Evolutionary conservation across 2,888 invertebrate genomes (phyloP), one percentile per base, ranked within the genome.

Genomic region (Altica lythri): DNA sequence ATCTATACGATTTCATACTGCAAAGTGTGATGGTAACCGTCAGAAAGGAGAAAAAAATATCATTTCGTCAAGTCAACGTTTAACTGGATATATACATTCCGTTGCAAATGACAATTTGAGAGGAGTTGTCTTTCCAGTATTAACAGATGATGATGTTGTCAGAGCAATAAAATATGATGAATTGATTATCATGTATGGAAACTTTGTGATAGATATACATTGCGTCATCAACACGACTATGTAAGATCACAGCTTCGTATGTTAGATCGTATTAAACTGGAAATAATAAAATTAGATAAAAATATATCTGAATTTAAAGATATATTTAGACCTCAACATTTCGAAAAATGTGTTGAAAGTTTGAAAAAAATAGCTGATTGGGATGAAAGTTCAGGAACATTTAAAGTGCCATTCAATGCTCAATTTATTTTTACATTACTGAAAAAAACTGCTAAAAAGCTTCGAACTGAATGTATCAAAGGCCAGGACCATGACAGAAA

Each of bases 401-500:
- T 38, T 29, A 48, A 38, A 27, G 12, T 8, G 2, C 29, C 48
- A 17, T 9, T 18, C 5, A 48, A 37, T 10, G 48, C 38, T 17
- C 18, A 17, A 17, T 19, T 18, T 14, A 32, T 43, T 22, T 10
- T 34, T 4, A n/a, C 8, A n/a, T 17, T 34, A 10, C 2, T 19
- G 32, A 22, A 50, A 35, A 27, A 43, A 35, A 37, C 32, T 14
- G 0, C 47, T 9, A 37, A 37, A 16, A 17, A 47, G 16, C 2
- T 47, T 5, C 9, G 25, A 12, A 17, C 47, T 2, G 25, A 52
- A n/a, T 52, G n/a, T 4, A 52, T 52, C 18, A 45, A 52, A 32
- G 30, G 10, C 0, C 37, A 45, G 8, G 8, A 42, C 6, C 32
- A 50, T 43, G 14, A 4, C 5, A 43, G 25, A n/a, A 34, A 50